Base-by-base conservation (phyloP, 2,888 invertebrate species). In the Drosophila histrio region DNA sequence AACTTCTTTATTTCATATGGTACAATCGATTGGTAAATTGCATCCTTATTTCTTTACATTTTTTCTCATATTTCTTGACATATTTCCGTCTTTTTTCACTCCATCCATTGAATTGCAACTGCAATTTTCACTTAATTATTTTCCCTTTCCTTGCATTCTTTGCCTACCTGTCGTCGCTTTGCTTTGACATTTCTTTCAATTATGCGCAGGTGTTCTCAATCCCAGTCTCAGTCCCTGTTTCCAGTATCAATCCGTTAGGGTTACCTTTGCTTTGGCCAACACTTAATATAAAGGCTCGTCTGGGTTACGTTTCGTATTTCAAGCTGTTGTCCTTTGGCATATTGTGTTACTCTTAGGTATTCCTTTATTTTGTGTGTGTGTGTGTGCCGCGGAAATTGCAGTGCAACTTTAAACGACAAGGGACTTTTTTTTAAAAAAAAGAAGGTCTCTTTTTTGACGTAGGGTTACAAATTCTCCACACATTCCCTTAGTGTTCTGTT, bases 121-220 rank as follows among this genome's bases (percentile, higher is more conserved):
- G 68, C 79, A 75, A 74, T 81, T 78, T 81, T 65, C 61, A 49
- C 49, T 63, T 83, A 32, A 60, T 62, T 52, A 36, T 43, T 59
- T 52, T 34, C 26, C 41, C 26, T 38, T 58, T 46, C 38, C 15
- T 49, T 52, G 57, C 39, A 39, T 57, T 57, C 46, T 53, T 63
- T 43, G 26, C 24, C 60, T 86, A 82, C 65, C 83, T 81, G 75
- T 49, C 24, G 63, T 22, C 53, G 38, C 47, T 38, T 59, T 84
- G 84, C 88, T 87, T 82, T 82, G 82, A 87, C 86, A 86, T 67
- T 67, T 86, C 63, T 62, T 64, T 87, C 83, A 82, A 85, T 87
- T 87, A 78, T 72, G 70, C 56, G 52, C 86, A 85, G 82, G 79
- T 87, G 82, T 69, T 62, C 34, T 46, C 43, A 24, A 24, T 43